A percentile compares a stretch with the other conserved stretches of the same genome.
Conservation (phyloP, 2,888 invertebrate genomes). For the Drosophila maculinotata region DNA sequence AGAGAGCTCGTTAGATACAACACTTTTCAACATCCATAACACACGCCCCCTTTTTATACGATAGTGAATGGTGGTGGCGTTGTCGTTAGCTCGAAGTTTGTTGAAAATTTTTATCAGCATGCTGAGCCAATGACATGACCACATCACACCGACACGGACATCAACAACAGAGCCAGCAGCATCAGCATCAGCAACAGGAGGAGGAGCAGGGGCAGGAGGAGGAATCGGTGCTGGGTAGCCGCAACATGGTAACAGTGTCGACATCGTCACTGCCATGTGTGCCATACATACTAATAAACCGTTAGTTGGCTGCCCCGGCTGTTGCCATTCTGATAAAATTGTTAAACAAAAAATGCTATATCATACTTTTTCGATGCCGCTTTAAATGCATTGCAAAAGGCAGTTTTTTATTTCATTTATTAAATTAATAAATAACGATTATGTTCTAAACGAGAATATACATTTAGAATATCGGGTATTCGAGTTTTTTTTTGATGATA, state of each 20-base stretch:
- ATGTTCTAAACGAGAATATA: no score
- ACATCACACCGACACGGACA: conserved; percentile 67
- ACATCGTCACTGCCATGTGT: conserved; percentile 62
- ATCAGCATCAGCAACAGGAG: conserved; percentile 9
- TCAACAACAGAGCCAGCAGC: conserved; percentile 24
- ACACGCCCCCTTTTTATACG: background rate
- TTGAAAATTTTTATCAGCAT: conserved; percentile 76
- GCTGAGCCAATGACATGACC: conserved; percentile 79
- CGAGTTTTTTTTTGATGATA: no score
- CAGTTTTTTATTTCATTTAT: background rate
- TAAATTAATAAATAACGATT: no score
- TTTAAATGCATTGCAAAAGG: conserved; percentile 12
- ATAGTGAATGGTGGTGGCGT: conserved; percentile 25
- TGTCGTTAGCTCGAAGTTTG: conserved; percentile 79
- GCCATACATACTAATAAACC: conserved; percentile 77
- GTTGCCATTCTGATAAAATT: conserved; percentile 32
- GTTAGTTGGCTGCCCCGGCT: conserved; percentile 58
- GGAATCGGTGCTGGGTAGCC: conserved; percentile 41
- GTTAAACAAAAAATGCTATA: conserved; percentile 13
- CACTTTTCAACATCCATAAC: conserved; percentile 11
- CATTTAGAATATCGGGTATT: no score
- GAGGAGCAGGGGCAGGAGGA: conserved; percentile 2
- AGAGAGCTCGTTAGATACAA: conserved; percentile 50
- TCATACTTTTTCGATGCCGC: conserved; percentile 14
- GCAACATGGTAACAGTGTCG: conserved; percentile 62